phyloP scores from a whole-genome alignment of 2,113 vertebrate genomes.

The Mastomys natalensis region DNA sequence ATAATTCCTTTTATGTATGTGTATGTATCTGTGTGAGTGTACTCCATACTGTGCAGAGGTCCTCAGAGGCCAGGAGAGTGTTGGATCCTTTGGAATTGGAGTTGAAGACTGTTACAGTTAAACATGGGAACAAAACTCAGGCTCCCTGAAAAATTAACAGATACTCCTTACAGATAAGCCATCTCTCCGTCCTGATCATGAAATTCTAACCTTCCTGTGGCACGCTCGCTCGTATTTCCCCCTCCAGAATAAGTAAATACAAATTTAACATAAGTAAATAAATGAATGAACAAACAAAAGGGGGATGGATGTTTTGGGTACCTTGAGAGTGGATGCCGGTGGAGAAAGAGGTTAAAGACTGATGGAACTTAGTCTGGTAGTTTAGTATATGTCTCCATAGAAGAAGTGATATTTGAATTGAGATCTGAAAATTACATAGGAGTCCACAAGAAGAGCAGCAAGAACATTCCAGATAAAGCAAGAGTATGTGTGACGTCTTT shows the following conservation, averaged over 20 bases:
- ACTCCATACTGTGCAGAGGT: no score
- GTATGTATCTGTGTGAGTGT: no score
- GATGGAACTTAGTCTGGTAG: background rate
- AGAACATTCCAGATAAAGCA: background rate
- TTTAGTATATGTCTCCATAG: constrained; percentile 5
- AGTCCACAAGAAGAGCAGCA: background rate
- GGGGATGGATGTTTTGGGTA: background rate
- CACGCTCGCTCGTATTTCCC: background rate
- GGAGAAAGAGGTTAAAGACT: background rate
- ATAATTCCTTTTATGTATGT: background rate
- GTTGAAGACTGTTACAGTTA: background rate
- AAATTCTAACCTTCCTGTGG: background rate
- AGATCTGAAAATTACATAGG: constrained; percentile 22
- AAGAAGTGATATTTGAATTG: constrained; percentile 8
- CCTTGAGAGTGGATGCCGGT: background rate
- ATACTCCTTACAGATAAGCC: background rate
- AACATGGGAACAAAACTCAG: background rate
- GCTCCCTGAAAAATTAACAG: background rate
- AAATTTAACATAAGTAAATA: background rate
- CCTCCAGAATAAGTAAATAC: background rate
- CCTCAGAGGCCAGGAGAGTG: background rate
- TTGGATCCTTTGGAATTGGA: background rate
- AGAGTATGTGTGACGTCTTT: background rate
- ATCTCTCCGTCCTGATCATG: background rate
- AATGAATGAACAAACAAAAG: background rate